Evolutionary conservation across 2,113 vertebrate species (phyloP), one percentile per base, ranked within the genome.

Genomic region (Cephalopholis sonnerati): DNA sequence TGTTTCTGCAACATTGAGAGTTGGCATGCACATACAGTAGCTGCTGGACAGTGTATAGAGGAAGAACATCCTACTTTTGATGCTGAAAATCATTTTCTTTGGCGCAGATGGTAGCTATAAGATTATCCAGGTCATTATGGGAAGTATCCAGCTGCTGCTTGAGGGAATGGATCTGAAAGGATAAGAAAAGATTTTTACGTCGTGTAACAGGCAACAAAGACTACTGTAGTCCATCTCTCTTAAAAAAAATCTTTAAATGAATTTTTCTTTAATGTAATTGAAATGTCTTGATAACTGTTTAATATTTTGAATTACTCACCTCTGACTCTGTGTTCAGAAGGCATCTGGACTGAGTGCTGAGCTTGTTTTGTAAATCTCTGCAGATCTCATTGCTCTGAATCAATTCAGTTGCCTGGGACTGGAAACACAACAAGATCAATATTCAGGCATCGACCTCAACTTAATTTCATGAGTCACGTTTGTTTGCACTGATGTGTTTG

Each of bases 131-230:
- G 2, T 80, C 89, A 0, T 71, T 94, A 59, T 94, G 93, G 24
- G 79, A 70, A 39, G 91, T 88, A 63, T 95, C 93, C 63, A 96
- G 82, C 78, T 95, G 95, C 67, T 95, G 93, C 86, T 96, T 96
- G n/a, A 97, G 91, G 18, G 95, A 95, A 18, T 89, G 72, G 66
- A 96, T 89, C 97, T 97, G 32, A 87, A 81, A 57, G 9, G 48
- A 78, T 54, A 25, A 44, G 5, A 54, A 29, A 22, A 16, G 0
- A 0, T 7, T 72, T 77, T 36, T 18, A 63, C 6, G 44, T 39
- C 0, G 20, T 59, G 12, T 36, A 50, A n/a, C 7, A 63, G 74
- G 85, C 41, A n/a, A 55, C 11, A 67, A 20, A 27, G 1, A 44
- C 9, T 15, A 53, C 2, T 50, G 8, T 16, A 51, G 39, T 46